A percentile compares a stretch with the other conserved stretches of the same genome.
These are phyloP conservation scores for Luperina nickerlii DNA, from an alignment of 2,888 invertebrate species.

Conservation along the genomic window DNA sequence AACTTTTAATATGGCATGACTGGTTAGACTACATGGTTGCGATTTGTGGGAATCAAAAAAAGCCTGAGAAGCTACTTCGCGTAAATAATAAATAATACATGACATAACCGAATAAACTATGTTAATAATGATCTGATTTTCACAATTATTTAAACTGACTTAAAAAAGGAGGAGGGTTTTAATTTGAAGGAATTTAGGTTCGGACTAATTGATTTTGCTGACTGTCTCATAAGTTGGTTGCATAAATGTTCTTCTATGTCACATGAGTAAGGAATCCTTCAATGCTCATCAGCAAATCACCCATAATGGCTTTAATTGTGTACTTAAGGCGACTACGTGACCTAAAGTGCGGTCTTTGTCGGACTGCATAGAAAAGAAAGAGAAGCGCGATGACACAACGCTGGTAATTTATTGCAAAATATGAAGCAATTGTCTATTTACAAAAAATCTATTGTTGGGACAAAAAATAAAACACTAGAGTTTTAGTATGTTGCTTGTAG, in stretches of 20 bases:
- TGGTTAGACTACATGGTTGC: slow-evolving; percentile 27
- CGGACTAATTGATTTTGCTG: background rate
- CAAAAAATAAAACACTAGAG: too few species aligned
- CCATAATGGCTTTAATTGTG: background rate
- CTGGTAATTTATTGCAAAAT: too few species aligned
- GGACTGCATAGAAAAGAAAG: too few species aligned
- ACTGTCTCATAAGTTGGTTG: background rate
- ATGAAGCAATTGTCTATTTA: too few species aligned
- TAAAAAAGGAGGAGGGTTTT: background rate
- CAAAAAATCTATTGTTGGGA: too few species aligned
- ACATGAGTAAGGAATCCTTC: background rate
- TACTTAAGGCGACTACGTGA: too few species aligned
- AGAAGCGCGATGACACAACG: too few species aligned
- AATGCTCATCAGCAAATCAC: background rate
- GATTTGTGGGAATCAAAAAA: slow-evolving; percentile 13
- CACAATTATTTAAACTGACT: background rate
- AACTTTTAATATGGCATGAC: background rate
- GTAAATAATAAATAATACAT: slow-evolving; percentile 3
- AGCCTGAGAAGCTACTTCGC: background rate
- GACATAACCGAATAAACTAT: background rate
- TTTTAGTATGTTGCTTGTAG: too few species aligned
- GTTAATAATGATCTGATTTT: background rate
- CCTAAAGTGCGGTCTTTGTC: too few species aligned
- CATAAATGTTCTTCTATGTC: background rate
- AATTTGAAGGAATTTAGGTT: background rate